Evolutionary conservation across 2,888 invertebrate species (phyloP), one percentile per base, ranked within the genome.

Genomic region (Proisotoma minuta): DNA sequence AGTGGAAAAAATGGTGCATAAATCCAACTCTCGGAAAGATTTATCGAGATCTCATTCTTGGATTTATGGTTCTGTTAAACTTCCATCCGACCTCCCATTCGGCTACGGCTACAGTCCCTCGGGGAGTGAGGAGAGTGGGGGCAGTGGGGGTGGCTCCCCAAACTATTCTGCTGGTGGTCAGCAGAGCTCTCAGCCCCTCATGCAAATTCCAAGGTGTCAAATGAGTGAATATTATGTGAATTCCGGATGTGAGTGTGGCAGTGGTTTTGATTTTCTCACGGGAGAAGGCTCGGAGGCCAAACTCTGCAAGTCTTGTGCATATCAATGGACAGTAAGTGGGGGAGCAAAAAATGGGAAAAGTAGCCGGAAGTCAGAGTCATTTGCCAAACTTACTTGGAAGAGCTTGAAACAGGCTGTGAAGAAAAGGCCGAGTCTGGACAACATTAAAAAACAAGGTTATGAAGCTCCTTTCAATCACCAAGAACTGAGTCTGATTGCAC

Each of bases 321-420:
- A 40, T 22, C 52, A 57, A 3, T 54, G 24, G 39, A 24, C 54
- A 22, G 4, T 54, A 8, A 22, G 8, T 39, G 22, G 23, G 3
- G 23, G 23, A 24, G 15, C 12, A 24, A 49, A 49, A 49, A 49
- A 49, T 22, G 12, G 23, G 8, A 49, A 49, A 49, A 5, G 28
- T 40, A 29, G 47, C 4, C 39, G 24, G 23, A 23, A 18, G 43
- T 54, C 57, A 18, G 52, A 20, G 47, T 39, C 24, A 27, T 34
- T 20, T 28, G 43, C 1, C 22, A 73, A 73, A 47, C 43, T 73
- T 40, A 73, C 73, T 10, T 73, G 73, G 73, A 73, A 73, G 59
- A 73, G 73, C 59, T 65, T 73, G 53, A 73, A 73, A 58, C 73
- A 73, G 63, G 73, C 63, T 10, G 73, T 73, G 23, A 73, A 72